Base-by-base conservation (phyloP, 92 coral and sea anemone genomes). In the Phenganax subtilis region DNA sequence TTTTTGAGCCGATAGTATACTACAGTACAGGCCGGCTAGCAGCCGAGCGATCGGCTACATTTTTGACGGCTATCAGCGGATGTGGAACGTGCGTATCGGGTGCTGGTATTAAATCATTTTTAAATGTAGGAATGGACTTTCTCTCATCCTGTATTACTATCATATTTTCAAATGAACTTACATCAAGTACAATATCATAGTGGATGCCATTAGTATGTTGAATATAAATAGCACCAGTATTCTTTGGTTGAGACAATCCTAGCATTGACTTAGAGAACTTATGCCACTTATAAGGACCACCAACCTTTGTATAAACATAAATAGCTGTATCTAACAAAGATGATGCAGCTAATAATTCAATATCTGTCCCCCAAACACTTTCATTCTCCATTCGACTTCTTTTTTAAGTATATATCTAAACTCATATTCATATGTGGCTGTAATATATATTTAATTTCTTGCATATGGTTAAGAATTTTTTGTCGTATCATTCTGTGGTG, bases 311-410 rank as follows among this genome's bases (percentile, higher is more conserved):
- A 74, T 81, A 86, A 14, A 82, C 87, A 86, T 64, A 86, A 59
- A 86, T 75, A 51, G 81, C 89, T 25, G 88, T 72, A 37, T 76
- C 10, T 28, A 85, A 25, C 62, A 85, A 58, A 54, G 72, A 81
- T 51, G 86, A 75, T 58, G 89, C 91, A 37, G 89, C 84, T 52
- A 88, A 60, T 74, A 88, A 75, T 86, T 88, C 89, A 69, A 88
- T 73, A 76, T 88, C 89, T 65, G 91, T 75, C 67, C 91, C 89
- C 91, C 91, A 88, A 74, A 87, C 89, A 75, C 77, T 82, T 55
- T 85, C 83, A 44, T 52, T 57, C 55, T 54, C 57, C 90, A 88
- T 88, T 78, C 85, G 69, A 86, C 80, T 80, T 44, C 25, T 31
- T 71, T 65, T 55, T 80, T 72, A 87, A 73, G 59, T 87, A 84